Base-by-base conservation (phyloP, 2,797 vertebrate species). In the Bryconaethiops microstoma region DNA sequence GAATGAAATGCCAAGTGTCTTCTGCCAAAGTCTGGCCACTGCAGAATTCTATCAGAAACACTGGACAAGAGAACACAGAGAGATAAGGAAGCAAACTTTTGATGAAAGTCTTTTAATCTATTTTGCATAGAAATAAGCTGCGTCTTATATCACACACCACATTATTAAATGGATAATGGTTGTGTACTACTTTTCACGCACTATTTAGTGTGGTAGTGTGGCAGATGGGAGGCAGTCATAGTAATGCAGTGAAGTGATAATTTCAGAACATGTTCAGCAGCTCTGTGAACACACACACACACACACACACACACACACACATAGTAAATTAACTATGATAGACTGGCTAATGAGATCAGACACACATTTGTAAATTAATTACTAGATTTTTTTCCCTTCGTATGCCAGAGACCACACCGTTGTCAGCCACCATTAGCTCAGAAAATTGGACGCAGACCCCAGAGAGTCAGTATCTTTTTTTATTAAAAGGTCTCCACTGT, bases 321-420 rank as follows among this genome's bases (percentile, higher is more conserved):
- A 57, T 9, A n/a, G 19, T 80, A 73, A 83, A 83, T 83, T 72
- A 83, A 79, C 77, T 60, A 65, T 72, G 65, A 76, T 60, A 73
- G 71, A 72, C 19, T 39, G 50, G 16, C 68, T 83, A 83, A 83
- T 83, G 62, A 76, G 74, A 83, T 76, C 77, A 77, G 75, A 72
- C 77, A 54, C 54, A 23, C 42, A 79, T 73, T 54, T 79, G 73
- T 83, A 80, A 83, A 83, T 83, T 83, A 83, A 83, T 83, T 83
- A 83, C 69, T 72, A 76, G 77, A 63, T 40, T 79, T 54, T 68
- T 78, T 64, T 64, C 17, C 67, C 62, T 45, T 59, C 67, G 76
- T 82, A 74, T 78, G 63, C 69, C 55, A 67, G 77, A 71, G 77
- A 77, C 73, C 25, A 80, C 68, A 72, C 45, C 29, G 52, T 74